Evolutionary conservation across 2,113 vertebrate species (phyloP).

Genomic region (Peucedramus taeniatus): DNA sequence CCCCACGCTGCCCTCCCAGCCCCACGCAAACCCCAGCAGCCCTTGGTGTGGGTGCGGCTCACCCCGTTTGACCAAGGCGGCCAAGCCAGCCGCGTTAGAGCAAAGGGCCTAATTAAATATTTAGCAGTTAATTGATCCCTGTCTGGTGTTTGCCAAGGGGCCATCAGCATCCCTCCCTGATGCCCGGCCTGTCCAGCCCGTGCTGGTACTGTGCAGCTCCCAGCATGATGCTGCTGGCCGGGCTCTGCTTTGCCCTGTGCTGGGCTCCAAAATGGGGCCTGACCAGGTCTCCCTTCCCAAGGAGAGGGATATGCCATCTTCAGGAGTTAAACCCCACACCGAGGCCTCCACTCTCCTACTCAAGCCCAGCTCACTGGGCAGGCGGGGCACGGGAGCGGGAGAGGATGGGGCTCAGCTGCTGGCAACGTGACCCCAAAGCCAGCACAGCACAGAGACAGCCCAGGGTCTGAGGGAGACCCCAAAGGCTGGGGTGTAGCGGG

Average conservation of each 20-base stretch:
- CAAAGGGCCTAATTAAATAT: conserved; percentile 74
- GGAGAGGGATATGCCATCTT: background rate
- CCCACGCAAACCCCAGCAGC: background rate
- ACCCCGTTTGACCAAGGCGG: background rate
- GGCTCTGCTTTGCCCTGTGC: background rate
- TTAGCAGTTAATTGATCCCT: conserved; percentile 78
- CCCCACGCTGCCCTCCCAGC: background rate
- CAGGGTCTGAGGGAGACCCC: too few species aligned
- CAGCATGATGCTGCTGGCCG: rapidly evolving
- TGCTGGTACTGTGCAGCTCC: background rate
- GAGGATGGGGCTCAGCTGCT: background rate
- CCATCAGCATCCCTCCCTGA: background rate
- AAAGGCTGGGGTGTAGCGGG: background rate
- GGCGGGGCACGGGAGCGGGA: rapidly evolving
- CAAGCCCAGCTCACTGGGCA: rapidly evolving
- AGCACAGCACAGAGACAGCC: background rate
- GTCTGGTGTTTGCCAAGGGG: conserved; percentile 53
- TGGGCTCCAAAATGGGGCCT: background rate
- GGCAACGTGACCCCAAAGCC: rapidly evolving
- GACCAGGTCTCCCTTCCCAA: background rate
- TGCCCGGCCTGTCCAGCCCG: rapidly evolving
- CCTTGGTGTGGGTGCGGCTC: background rate
- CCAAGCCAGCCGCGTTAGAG: background rate
- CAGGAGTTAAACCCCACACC: rapidly evolving
- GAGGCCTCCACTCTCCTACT: rapidly evolving